Evolutionary conservation across 2,797 vertebrate species (phyloP).

Genomic region (Melanogrammus aeglefinus): DNA sequence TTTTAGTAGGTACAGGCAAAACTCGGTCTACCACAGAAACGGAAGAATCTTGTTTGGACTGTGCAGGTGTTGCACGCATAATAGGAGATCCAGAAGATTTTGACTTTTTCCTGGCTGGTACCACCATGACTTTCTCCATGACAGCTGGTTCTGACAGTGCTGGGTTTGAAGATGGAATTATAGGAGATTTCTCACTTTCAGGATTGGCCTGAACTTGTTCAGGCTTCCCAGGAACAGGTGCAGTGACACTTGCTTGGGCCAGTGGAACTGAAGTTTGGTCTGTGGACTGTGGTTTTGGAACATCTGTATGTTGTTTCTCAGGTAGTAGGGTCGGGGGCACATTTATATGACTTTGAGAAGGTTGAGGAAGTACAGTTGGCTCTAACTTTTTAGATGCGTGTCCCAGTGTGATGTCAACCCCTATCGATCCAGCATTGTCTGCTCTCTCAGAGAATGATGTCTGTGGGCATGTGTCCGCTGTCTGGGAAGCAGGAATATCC

Average conservation of each 20-base stretch:
- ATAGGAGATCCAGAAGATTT: background rate
- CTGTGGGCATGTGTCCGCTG: background rate
- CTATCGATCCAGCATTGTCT: background rate
- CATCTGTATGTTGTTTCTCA: background rate
- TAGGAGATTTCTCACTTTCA: background rate
- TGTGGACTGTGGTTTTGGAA: background rate
- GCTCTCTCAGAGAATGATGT: background rate
- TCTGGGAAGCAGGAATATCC: background rate
- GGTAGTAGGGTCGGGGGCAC: background rate
- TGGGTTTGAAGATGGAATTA: background rate
- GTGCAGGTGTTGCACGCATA: background rate
- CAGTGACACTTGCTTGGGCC: constrained; percentile 8
- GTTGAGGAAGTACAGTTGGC: background rate
- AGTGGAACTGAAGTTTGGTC: background rate
- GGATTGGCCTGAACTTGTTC: background rate
- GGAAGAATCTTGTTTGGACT: background rate
- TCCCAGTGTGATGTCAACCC: background rate
- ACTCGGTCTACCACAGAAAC: background rate
- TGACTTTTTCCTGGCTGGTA: background rate
- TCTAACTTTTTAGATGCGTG: background rate
- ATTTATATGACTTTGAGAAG: background rate
- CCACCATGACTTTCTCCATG: background rate
- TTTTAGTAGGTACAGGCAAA: background rate
- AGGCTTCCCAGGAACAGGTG: background rate
- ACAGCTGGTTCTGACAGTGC: background rate